Evolutionary conservation across 2,888 invertebrate species (phyloP), one percentile per base, ranked within the genome.

Genomic region (Steinernema hermaphroditum): DNA sequence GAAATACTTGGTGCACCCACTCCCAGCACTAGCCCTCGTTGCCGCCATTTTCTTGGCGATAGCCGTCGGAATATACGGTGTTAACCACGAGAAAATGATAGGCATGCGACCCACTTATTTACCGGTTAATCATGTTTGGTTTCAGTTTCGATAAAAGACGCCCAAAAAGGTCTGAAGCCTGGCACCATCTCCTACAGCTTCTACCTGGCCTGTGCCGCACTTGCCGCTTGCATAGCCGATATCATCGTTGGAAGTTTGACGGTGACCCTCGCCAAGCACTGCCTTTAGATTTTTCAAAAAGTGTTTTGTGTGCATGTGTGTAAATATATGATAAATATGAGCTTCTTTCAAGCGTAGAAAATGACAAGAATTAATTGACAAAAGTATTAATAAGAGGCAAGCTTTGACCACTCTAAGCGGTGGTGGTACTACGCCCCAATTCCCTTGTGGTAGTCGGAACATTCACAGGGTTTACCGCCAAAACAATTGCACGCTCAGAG

Each of bases 31-130:
- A 6, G 62, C 62, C 1, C 16, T 32, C 62, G 62, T 62, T 2
- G 29, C 16, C 2, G 9, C 62, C 8, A 9, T 62, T 19, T 32
- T 62, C 19, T 32, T 62, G 6, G 62, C 62, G 16, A 62, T 62
- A 29, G 62, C 62, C 34, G 32, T 62, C 14, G 62, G 62, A 62
- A 62, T 62, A 29, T 62, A 62, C 32, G 62, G 62, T 2, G 34
- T 32, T 27, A 62, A 62, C 14, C 29, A 62, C 34, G 19, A 62
- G 32, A 8, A 62, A 14, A 62, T 16, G 16, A 29, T 62, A 29
- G 62, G 62, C 32, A 4, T 8, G 32, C 14, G 16, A 12, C 43
- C 16, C 43, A 41, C 9, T 46, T 19, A 46, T 46, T 19, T 19
- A 14, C 43, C 43, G 16, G 43, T 41, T 41, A 46, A 46, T 4